phyloP scores from a whole-genome alignment of 1,140 invertebrate genomes.

The Sminthurinus signatus region DNA sequence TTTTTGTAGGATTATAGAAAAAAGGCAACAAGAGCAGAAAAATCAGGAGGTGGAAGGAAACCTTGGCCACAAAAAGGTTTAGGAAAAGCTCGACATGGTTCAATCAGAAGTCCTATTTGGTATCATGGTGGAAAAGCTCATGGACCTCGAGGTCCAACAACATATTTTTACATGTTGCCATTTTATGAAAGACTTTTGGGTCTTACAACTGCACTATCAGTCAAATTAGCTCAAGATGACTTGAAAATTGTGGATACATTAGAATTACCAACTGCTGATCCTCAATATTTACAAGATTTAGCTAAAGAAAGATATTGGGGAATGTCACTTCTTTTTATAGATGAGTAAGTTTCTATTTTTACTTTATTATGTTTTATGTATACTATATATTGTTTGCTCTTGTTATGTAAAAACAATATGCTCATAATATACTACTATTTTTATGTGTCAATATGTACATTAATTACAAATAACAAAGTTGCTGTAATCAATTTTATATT shows the following conservation, averaged over 20 bases:
- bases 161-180: conserved; percentile 89
- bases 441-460: too few relatives aligned
- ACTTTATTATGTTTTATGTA: not conserved
- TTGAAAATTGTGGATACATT: conserved; percentile 82
- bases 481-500: not conserved
- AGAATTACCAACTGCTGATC: conserved; percentile 76
- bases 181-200: conserved; percentile 67
- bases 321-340: conserved; percentile 87
- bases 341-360: conserved; percentile 60
- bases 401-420: too few relatives aligned
- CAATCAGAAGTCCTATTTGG: conserved; percentile 79
- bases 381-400: not conserved
- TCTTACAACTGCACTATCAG: conserved; percentile 70
- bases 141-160: conserved; percentile 77
- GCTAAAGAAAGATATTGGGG: conserved; percentile 85
- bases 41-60: conserved; percentile 77
- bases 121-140: conserved; percentile 70
- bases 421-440: too few relatives aligned
- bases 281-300: conserved; percentile 69
- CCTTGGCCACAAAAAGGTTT: conserved; percentile 94
- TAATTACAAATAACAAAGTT: not conserved
- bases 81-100: conserved; percentile 83
- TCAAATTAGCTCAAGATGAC: conserved; percentile 88
- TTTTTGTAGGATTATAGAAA: conserved; percentile 56
- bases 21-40: conserved; percentile 72